Evolutionary conservation across 2,888 invertebrate genomes (phyloP), one percentile per base, ranked within the genome.

Genomic region (Neoitamus cyanurus): DNA sequence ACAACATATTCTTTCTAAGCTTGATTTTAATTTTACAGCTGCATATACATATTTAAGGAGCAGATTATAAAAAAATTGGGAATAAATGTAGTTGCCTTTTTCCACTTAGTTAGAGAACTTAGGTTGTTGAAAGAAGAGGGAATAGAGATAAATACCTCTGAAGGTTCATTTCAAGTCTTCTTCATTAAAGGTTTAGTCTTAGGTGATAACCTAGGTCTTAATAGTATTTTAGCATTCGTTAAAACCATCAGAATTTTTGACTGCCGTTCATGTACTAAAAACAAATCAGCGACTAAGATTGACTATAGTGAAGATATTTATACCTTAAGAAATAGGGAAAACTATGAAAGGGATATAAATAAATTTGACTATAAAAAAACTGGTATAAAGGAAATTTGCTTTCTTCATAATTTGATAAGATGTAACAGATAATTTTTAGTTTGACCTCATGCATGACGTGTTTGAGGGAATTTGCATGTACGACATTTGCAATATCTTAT

Each of bases 371-470:
- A n/a, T n/a, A n/a, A n/a, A 28, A 46, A 83, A 80, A 87, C 87
- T 77, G 88, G 88, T 9, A 87, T n/a, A 88, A 58, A 87, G 87
- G 82, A 87, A 88, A 84, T 28, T 83, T 80, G 88, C 87, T 30
- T 77, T 86, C 78, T 87, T 88, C 15, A 87, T 34, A 5, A 5
- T 34, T 34, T 34, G 3, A 5, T 34, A 3, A 34, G 7, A 88
- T 85, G 85, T 88, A 30, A 85, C 85, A 15, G 83, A 87, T 69
- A 88, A 88, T 85, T 86, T 83, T 85, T 84, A 48, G 83, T 85
- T 87, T 36, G 88, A 86, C 83, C n/a, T n/a, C n/a, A n/a, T n/a
- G n/a, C n/a, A n/a, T n/a, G 88, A 88, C 83, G 13, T 88, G 31
- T 86, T 87, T 72, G 87, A 88, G 73, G 87, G 87, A n/a, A 46